Conservation (phyloP, 1,140 invertebrate genomes). For the Ceratina japonica region DNA sequence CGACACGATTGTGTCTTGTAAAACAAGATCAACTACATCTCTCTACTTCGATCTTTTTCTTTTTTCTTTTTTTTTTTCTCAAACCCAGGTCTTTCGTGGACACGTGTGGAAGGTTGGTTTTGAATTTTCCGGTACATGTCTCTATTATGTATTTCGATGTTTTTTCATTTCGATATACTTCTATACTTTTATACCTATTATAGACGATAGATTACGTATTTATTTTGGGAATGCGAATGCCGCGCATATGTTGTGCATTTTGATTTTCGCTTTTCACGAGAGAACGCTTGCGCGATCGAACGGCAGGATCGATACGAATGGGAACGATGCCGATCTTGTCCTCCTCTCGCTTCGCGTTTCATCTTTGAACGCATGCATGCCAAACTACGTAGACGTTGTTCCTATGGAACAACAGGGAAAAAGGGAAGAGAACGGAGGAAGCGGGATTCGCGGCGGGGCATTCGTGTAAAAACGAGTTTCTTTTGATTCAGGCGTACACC, state of each 20-base stretch:
- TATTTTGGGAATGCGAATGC: conserved; percentile 30
- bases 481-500: conserved; percentile 82
- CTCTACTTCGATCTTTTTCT: conserved; percentile 70
- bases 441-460: neutral
- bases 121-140: conserved; percentile 60
- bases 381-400: neutral
- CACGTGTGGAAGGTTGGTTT: conserved; percentile 84
- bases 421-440: neutral
- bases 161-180: neutral
- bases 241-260: neutral
- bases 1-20: conserved; percentile 53
- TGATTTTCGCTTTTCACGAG: neutral
- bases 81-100: conserved; percentile 83
- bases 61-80: conserved; percentile 74
- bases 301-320: neutral
- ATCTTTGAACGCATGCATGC: conserved; percentile 20
- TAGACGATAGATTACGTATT: neutral
- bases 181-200: neutral
- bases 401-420: neutral
- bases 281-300: conserved; percentile 6
- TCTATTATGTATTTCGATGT: conserved; percentile 35
- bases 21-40: conserved; percentile 64
- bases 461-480: neutral
- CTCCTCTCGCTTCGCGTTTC: neutral
- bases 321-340: neutral